Evolutionary conservation across 2,797 vertebrate species (phyloP).

Genomic region (Apogon talboti): DNA sequence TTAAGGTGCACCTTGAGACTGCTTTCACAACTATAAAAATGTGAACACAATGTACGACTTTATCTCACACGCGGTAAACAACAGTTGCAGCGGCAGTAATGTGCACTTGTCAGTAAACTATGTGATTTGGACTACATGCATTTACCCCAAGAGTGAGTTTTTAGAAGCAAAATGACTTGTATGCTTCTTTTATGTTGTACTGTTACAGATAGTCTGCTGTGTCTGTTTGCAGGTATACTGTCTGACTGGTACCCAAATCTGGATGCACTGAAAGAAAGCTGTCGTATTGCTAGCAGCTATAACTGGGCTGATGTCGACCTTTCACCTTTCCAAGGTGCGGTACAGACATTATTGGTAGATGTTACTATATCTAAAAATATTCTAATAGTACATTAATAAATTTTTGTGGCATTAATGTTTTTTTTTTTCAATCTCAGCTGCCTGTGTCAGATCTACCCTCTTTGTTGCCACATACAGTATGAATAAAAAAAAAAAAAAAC

Average conservation of each 20-base stretch:
- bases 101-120: conserved; percentile 28
- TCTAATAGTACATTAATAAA: neutral
- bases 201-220: conserved; percentile 53
- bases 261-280: conserved; percentile 95
- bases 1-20: conserved; percentile 23
- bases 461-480: neutral
- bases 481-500: conserved; percentile 22
- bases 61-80: conserved; percentile 19
- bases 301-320: conserved; percentile 96
- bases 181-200: conserved; percentile 32
- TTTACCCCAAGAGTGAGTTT: conserved; percentile 29
- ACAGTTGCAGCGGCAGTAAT: conserved; percentile 21
- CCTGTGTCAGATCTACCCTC: conserved; percentile 1
- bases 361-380: conserved; percentile 10
- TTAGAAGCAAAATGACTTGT: conserved; percentile 21
- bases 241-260: conserved; percentile 93
- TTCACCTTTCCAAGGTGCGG: conserved; percentile 92
- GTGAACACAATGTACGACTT: conserved; percentile 36
- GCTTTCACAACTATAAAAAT: conserved; percentile 38
- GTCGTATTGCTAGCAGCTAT: conserved; percentile 94
- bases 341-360: conserved; percentile 38
- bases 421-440: conserved; percentile 3
- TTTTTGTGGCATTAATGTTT: conserved; percentile 2
- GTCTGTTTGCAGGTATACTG: conserved; percentile 84
- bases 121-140: conserved; percentile 28